Conservation (phyloP, 2,797 vertebrate genomes). For the Pantherophis alleghaniensis region DNA sequence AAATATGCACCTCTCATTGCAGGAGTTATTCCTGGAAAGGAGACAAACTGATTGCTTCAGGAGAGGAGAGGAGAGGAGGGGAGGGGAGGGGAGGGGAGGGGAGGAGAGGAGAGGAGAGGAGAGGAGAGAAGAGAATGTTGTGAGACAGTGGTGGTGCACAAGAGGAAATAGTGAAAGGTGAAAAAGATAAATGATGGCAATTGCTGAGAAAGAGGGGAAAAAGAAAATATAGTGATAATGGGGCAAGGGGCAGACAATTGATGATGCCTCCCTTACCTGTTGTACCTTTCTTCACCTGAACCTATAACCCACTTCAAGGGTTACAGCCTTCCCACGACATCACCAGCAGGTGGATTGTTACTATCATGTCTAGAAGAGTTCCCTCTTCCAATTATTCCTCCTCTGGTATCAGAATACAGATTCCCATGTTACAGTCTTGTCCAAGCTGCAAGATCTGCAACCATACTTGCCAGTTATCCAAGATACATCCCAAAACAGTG, state of each 20-base stretch:
- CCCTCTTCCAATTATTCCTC: not conserved
- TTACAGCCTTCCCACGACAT: not conserved
- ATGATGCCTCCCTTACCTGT: not conserved
- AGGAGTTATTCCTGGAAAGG: not conserved
- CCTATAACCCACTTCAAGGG: not conserved
- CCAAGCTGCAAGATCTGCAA: not conserved
- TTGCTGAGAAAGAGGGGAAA: not conserved
- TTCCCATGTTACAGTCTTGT: not conserved
- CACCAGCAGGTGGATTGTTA: not conserved
- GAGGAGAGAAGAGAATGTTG: not conserved
- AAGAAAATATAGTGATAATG: not conserved
- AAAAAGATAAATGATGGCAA: not conserved
- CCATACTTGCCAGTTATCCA: not conserved
- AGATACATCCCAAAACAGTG: not conserved
- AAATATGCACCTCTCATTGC: not conserved
- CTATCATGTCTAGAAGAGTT: not conserved
- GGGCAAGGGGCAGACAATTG: not conserved
- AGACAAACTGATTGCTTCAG: not conserved
- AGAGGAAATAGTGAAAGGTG: not conserved
- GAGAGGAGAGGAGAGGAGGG: not conserved
- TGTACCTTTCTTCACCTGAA: not conserved
- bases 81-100: not conserved
- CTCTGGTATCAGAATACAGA: not conserved
- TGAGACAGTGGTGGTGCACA: not conserved
- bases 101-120: rapidly evolving